Evolutionary conservation across 2,888 invertebrate genomes (phyloP).

Genomic region (Acrocyrtus sp.): DNA sequence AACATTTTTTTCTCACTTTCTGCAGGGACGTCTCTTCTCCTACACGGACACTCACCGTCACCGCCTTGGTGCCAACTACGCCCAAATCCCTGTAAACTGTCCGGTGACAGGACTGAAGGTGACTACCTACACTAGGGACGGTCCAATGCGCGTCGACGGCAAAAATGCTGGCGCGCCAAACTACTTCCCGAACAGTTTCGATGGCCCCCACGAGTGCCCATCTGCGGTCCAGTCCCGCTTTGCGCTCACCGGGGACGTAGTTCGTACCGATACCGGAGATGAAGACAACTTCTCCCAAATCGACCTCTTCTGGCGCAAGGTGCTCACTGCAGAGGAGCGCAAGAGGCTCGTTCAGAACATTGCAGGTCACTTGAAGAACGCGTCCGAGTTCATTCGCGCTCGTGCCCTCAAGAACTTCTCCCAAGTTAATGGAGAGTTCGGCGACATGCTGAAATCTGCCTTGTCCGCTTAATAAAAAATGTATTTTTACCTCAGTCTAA

Average conservation of each 20-base stretch:
- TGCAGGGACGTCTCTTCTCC: conserved; percentile 59
- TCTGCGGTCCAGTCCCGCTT: conserved; percentile 74
- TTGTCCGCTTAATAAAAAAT: conserved; percentile 11
- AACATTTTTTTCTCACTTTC: conserved; percentile 6
- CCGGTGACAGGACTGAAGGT: conserved; percentile 71
- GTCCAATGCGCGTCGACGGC: conserved; percentile 76
- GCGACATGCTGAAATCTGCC: conserved; percentile 74
- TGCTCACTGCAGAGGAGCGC: conserved; percentile 79
- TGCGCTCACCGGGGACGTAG: conserved; percentile 78
- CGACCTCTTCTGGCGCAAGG: conserved; percentile 81
- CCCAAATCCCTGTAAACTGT: conserved; percentile 96
- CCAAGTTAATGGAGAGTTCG: conserved; percentile 82
- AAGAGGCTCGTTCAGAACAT: conserved; percentile 82
- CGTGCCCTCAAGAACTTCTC: conserved; percentile 85
- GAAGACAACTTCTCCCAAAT: conserved; percentile 94
- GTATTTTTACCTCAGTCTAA: neutral
- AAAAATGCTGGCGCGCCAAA: conserved; percentile 93
- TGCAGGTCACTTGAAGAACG: conserved; percentile 79
- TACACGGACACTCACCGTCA: conserved; percentile 94
- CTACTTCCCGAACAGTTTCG: conserved; percentile 96
- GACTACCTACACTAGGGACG: conserved; percentile 89
- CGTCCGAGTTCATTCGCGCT: conserved; percentile 87
- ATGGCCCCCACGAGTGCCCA: conserved; percentile 81
- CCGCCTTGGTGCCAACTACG: conserved; percentile 89
- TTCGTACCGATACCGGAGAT: conserved; percentile 79